These are phyloP conservation scores for Pseudopleuronectes americanus DNA, from an alignment of 2,797 vertebrate genomes.

Conservation along the genomic window DNA sequence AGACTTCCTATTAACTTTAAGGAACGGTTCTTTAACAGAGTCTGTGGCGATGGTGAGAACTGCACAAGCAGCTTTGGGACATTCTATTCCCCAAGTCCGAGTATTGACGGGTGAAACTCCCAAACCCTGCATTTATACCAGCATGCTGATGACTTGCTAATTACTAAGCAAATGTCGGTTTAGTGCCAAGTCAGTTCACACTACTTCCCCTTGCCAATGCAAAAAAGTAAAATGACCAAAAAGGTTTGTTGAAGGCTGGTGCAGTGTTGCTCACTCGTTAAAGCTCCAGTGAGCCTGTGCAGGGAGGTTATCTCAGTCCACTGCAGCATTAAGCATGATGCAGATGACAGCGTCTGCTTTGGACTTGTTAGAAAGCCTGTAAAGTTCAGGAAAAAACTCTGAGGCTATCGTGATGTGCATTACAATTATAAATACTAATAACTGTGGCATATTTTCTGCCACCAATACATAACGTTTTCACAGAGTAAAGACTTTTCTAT, in stretches of 20 bases:
- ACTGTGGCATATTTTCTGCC: too few relatives aligned
- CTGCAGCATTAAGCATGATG: slow-evolving; percentile 18
- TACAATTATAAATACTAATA: not conserved
- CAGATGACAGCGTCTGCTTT: not conserved
- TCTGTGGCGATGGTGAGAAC: slow-evolving; percentile 11
- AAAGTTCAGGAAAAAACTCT: not conserved
- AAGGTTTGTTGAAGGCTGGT: slow-evolving; percentile 9
- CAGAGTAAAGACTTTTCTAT: too few relatives aligned
- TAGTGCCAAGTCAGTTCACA: slow-evolving; percentile 7
- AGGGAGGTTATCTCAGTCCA: slow-evolving; percentile 10
- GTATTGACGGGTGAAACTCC: slow-evolving; percentile 14
- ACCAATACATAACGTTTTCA: too few relatives aligned
- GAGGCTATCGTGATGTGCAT: not conserved
- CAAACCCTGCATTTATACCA: not conserved
- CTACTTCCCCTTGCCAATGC: not conserved
- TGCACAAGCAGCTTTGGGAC: slow-evolving; percentile 6
- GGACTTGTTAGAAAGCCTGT: too few relatives aligned
- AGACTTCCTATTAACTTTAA: slow-evolving; percentile 24
- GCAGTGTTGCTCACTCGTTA: slow-evolving; percentile 29
- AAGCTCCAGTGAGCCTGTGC: slow-evolving; percentile 27
- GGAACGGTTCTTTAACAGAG: slow-evolving; percentile 25
- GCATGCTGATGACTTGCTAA: slow-evolving; percentile 17
- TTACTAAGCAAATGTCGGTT: slow-evolving; percentile 4
- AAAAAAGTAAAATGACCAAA: slow-evolving; percentile 5
- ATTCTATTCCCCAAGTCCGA: slow-evolving; percentile 4